phyloP scores from a whole-genome alignment of 2,113 vertebrate species.

The Pituophis catenifer region DNA sequence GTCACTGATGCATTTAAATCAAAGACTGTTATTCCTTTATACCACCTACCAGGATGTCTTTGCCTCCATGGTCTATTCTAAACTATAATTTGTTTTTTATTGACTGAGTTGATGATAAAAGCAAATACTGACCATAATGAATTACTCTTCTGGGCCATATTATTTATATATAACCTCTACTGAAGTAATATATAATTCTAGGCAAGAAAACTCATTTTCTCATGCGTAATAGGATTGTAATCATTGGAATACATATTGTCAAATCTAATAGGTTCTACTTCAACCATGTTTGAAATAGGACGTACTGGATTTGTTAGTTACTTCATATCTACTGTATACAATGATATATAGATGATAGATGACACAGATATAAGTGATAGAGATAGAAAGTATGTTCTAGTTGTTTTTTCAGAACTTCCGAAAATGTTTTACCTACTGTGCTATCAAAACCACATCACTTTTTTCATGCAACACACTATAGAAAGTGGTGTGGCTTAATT shows the following conservation, averaged over 20 bases:
- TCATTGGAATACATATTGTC: neutral
- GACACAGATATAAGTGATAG: neutral
- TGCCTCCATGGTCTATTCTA: slow-evolving; percentile 18
- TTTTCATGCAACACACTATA: neutral
- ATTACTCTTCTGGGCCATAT: neutral
- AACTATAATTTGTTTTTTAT: slow-evolving; percentile 20
- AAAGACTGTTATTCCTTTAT: slow-evolving; percentile 34
- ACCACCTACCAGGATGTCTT: neutral
- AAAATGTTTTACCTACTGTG: neutral
- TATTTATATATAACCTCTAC: neutral
- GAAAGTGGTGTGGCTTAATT: neutral
- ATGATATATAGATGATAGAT: neutral
- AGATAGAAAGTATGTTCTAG: neutral
- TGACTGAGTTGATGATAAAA: slow-evolving; percentile 16
- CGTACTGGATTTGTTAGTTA: neutral
- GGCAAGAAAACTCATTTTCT: neutral
- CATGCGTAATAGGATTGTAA: neutral
- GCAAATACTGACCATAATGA: slow-evolving; percentile 21
- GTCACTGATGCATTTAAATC: slow-evolving; percentile 36
- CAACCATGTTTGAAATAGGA: neutral
- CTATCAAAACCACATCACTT: neutral
- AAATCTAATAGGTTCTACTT: neutral
- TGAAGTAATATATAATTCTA: neutral
- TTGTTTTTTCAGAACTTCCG: neutral
- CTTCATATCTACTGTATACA: neutral